Base-by-base conservation (phyloP, 2,888 invertebrate species). In the Megamerina dolium region DNA sequence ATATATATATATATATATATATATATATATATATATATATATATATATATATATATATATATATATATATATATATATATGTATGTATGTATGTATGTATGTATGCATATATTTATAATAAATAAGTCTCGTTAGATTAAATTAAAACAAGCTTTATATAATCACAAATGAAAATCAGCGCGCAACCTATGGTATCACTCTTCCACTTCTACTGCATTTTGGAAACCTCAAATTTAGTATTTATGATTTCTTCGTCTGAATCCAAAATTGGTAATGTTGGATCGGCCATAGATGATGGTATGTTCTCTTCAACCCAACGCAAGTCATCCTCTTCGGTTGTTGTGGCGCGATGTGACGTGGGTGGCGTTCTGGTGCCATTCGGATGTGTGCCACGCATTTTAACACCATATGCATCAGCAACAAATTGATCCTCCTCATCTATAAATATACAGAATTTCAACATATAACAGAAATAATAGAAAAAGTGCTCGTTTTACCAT, bases 291-390 rank as follows among this genome's bases (percentile, higher is more conserved):
- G 82, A 76, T 20, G 85, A 78, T 1, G 91, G 90, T 54, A 95
- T 92, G 69, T 95, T 89, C 56, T 93, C 92, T 65, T 95, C 94
- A 5, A 95, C 86, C 94, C 94, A 95, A 62, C 89, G 82, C 53
- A 88, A 69, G 61, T 87, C 87, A 56, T 86, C 85, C 56, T 87
- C 87, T 68, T 83, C 72, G 12, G 73, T 75, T 49, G 72, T 75
- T 26, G 70, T 68, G 12, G 51, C 53, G 10, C 63, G 50, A 52
- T 66, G 70, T 12, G 64, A 62, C 36, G 60, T 56, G 20, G 61
- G 52, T n/a, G 63, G 53, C 6, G 62, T 55, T 53, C 73, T 74
- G 3, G 74, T 70, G 5, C 75, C 73, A 45, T 72, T 73, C 27
- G 64, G 67, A 40, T 73, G 75, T 21, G 66, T 66, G 1, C 77